phyloP scores from a whole-genome alignment of 53 echinoderm and acorn worm species.

The Luidia sarsii region DNA sequence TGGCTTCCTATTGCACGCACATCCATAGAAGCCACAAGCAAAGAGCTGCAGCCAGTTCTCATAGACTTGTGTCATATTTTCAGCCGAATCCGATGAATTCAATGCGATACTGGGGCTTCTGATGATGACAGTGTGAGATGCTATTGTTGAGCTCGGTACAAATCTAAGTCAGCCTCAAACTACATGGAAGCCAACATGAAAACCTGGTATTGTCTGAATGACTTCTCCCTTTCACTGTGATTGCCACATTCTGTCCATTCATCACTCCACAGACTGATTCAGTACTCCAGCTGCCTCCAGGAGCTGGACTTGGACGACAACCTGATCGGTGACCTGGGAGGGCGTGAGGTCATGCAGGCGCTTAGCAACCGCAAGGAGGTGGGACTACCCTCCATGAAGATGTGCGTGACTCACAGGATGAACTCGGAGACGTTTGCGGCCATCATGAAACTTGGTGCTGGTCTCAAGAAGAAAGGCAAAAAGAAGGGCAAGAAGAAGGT shows the following conservation, averaged over 20 bases:
- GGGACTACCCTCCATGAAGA: conserved; percentile 79
- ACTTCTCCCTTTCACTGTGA: too few species aligned
- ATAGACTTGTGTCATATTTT: too few species aligned
- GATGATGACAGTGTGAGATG: too few species aligned
- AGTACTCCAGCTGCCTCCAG: conserved; percentile 86
- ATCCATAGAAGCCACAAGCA: too few species aligned
- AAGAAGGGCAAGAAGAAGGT: conserved; percentile 98
- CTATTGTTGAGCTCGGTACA: too few species aligned
- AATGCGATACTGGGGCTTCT: too few species aligned
- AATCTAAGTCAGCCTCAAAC: too few species aligned
- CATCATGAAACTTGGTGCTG: conserved; percentile 89
- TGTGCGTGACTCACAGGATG: conserved; percentile 88
- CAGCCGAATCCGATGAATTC: too few species aligned
- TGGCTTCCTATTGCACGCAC: too few species aligned
- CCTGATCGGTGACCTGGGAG: conserved; percentile 92
- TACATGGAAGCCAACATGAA: too few species aligned
- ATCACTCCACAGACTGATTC: conserved; percentile 63
- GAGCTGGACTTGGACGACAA: conserved; percentile 97
- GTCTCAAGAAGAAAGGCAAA: conserved; percentile 95
- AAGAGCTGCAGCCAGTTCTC: too few species aligned
- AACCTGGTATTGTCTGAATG: too few species aligned
- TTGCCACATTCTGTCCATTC: not conserved
- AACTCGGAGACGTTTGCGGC: conserved; percentile 82
- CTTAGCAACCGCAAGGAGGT: conserved; percentile 69
- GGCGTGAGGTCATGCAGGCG: conserved; percentile 94